Conservation (phyloP, 2,888 invertebrate species). For the Netelia fuscicornis region DNA sequence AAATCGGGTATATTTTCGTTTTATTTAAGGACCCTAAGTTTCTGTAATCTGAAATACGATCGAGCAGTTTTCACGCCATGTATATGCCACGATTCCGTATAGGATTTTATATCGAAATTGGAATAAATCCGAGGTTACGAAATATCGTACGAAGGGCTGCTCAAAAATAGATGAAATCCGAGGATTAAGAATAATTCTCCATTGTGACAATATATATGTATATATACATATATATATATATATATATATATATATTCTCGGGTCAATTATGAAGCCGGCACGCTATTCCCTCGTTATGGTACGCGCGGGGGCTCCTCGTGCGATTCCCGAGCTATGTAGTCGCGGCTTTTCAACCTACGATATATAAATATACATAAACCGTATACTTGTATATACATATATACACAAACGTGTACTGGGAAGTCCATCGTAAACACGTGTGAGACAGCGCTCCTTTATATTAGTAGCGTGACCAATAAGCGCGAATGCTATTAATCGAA, state of each 20-base stretch:
- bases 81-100: neutral
- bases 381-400: slow-evolving; percentile 26
- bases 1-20: neutral
- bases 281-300: slow-evolving; percentile 84
- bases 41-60: neutral
- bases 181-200: slow-evolving; percentile 83
- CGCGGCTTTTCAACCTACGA: slow-evolving; percentile 35
- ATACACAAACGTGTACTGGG: slow-evolving; percentile 27
- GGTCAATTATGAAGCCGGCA: slow-evolving; percentile 82
- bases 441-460: slow-evolving; percentile 83
- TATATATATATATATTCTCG: slow-evolving; percentile 63
- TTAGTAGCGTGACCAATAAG: slow-evolving; percentile 85
- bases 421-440: slow-evolving; percentile 80
- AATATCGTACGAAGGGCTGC: neutral
- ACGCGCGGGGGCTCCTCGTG: slow-evolving; percentile 56
- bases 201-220: slow-evolving; percentile 76
- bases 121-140: slow-evolving; percentile 21
- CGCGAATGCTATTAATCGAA: slow-evolving; percentile 84
- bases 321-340: slow-evolving; percentile 40
- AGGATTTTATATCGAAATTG: neutral
- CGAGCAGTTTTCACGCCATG: slow-evolving; percentile 10
- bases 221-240: neutral
- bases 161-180: slow-evolving; percentile 39
- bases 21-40: neutral
- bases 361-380: slow-evolving; percentile 23